These are phyloP conservation scores for Idaea straminata DNA, from an alignment of 2,888 invertebrate genomes.

Conservation along the genomic window DNA sequence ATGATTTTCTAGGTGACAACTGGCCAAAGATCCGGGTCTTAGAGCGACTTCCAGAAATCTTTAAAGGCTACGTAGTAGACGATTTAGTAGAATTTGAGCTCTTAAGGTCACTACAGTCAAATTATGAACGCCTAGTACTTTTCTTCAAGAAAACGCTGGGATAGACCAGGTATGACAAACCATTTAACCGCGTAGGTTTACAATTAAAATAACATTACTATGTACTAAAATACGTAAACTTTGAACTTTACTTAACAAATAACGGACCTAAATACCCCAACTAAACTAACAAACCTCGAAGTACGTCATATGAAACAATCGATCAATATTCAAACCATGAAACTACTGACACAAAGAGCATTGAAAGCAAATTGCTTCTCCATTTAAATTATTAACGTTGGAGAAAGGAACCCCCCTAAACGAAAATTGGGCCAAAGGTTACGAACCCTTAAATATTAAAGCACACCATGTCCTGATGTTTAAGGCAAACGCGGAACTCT, in stretches of 20 bases:
- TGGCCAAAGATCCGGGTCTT: too few species aligned
- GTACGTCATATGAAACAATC: background rate
- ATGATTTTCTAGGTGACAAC: too few species aligned
- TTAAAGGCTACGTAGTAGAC: too few species aligned
- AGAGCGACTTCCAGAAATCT: too few species aligned
- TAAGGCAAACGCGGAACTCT: slow-evolving; percentile 18
- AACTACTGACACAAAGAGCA: slow-evolving; percentile 8
- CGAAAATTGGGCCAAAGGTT: slow-evolving; percentile 12
- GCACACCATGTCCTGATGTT: slow-evolving; percentile 15
- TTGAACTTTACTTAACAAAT: background rate
- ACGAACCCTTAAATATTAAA: slow-evolving; percentile 21
- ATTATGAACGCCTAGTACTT: too few species aligned
- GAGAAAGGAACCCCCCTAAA: slow-evolving; percentile 11
- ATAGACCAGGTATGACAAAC: background rate
- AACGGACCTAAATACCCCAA: background rate
- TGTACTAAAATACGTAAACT: background rate
- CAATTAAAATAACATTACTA: background rate
- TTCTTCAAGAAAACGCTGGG: too few species aligned
- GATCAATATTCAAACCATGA: background rate
- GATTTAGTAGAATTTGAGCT: too few species aligned
- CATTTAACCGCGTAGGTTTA: background rate
- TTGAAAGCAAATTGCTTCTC: slow-evolving; percentile 13
- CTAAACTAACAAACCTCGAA: background rate
- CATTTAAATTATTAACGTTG: slow-evolving; percentile 28
- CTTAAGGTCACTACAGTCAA: too few species aligned